Evolutionary conservation across 2,888 invertebrate genomes (phyloP).

Genomic region (Hemaris fuciformis): DNA sequence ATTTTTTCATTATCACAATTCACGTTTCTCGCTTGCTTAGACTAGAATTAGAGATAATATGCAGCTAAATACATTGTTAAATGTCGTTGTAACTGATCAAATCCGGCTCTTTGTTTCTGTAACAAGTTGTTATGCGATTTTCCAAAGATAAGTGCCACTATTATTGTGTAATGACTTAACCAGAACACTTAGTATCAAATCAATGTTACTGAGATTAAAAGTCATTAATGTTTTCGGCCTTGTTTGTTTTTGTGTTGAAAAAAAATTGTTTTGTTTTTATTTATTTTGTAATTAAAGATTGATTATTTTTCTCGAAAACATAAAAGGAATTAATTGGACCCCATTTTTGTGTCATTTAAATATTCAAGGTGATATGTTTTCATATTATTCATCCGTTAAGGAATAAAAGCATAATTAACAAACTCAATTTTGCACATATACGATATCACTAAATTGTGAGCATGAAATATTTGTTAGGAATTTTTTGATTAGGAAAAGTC

Average conservation of each 20-base stretch:
- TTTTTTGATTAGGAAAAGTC: no score
- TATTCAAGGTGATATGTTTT: no score
- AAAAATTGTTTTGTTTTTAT: not conserved
- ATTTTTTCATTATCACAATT: conserved; percentile 3
- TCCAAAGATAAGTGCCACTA: conserved; percentile 37
- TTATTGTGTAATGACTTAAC: conserved; percentile 37
- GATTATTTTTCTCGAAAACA: not conserved
- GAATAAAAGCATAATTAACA: no score
- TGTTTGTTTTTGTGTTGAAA: conserved; percentile 28
- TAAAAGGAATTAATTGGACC: not conserved
- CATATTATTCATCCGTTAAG: no score
- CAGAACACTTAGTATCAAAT: conserved; percentile 36
- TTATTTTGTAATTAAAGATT: not conserved
- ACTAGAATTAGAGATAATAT: conserved; percentile 15
- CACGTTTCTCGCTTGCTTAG: not conserved
- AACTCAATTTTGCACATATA: no score
- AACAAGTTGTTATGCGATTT: conserved; percentile 41
- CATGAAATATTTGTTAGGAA: no score
- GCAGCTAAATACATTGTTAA: conserved; percentile 31
- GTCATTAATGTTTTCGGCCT: conserved; percentile 26
- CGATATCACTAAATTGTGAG: no score
- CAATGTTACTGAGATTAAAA: conserved; percentile 21
- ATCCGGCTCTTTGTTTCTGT: conserved; percentile 44
- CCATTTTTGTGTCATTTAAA: no score
- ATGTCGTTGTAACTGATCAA: conserved; percentile 35